These are phyloP conservation scores for Cebidichthys violaceus DNA, from an alignment of 2,113 vertebrate species.

Conservation along the genomic window DNA sequence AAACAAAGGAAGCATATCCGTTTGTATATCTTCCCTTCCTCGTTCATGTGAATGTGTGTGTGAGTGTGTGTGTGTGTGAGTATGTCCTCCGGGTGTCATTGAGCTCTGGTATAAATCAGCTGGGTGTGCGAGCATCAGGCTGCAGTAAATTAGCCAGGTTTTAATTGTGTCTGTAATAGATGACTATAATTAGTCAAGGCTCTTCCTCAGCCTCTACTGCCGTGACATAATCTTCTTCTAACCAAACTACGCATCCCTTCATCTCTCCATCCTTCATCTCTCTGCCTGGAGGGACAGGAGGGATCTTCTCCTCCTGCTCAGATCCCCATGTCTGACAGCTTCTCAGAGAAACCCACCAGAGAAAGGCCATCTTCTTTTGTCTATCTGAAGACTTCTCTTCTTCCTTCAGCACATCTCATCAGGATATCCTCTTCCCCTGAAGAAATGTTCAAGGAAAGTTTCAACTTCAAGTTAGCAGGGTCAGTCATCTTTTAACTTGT, in stretches of 20 bases:
- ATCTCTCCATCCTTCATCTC: conserved; percentile 74
- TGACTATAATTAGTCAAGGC: conserved; percentile 99
- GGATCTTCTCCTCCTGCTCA: conserved; percentile 64
- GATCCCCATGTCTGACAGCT: conserved; percentile 53
- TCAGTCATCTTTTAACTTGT: conserved; percentile 2
- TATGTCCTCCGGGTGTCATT: conserved; percentile 97
- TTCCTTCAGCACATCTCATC: background rate
- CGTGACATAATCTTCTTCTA: conserved; percentile 79
- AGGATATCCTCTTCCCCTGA: background rate
- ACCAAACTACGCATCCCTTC: conserved; percentile 83
- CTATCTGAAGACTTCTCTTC: background rate
- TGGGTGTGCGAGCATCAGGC: conserved; percentile 91
- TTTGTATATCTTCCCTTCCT: background rate
- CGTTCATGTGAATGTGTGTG: background rate
- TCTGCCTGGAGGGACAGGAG: conserved; percentile 65
- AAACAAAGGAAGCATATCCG: background rate
- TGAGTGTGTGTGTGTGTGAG: conserved; percentile 32
- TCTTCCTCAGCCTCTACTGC: conserved; percentile 92
- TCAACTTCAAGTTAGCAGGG: background rate
- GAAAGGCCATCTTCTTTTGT: conserved; percentile 32
- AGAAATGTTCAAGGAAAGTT: conserved; percentile 1
- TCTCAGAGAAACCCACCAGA: conserved; percentile 52
- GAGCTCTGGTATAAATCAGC: conserved; percentile 96
- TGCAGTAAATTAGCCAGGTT: conserved; percentile 97
- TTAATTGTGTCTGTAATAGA: conserved; percentile 99